These are phyloP conservation scores for Trichomycterus rosablanca DNA, from an alignment of 2,113 vertebrate species.

Conservation along the genomic window DNA sequence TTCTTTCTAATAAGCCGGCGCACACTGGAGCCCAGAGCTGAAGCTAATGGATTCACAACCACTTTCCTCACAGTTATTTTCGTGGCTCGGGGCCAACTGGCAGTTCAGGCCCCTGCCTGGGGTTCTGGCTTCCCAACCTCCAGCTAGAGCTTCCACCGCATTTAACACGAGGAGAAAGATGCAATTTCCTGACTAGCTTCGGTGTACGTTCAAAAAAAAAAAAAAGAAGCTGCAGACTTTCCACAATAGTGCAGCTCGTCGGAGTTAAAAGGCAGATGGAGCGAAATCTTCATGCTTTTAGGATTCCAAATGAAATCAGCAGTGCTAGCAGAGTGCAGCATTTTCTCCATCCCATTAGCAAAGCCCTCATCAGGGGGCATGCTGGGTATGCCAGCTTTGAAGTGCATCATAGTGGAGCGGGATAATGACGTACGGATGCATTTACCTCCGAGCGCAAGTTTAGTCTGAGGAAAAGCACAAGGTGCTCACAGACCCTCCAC, in stretches of 20 bases:
- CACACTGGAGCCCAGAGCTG: conserved; percentile 41
- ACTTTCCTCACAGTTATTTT: conserved; percentile 35
- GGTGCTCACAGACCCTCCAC: neutral
- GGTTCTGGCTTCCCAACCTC: conserved; percentile 41
- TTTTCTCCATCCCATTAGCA: conserved; percentile 37
- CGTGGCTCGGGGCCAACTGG: conserved; percentile 47
- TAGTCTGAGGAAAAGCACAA: neutral
- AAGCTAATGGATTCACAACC: conserved; percentile 44
- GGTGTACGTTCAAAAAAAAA: conserved; percentile 20
- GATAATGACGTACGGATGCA: conserved; percentile 19
- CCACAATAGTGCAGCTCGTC: conserved; percentile 18
- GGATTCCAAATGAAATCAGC: conserved; percentile 35
- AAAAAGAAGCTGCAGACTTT: conserved; percentile 29
- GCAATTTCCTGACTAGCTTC: conserved; percentile 35
- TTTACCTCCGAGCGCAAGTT: conserved; percentile 7
- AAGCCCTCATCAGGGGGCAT: conserved; percentile 21
- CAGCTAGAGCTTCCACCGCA: conserved; percentile 19
- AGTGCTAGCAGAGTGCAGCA: conserved; percentile 9
- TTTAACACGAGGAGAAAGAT: conserved; percentile 36
- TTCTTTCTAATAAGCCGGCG: conserved; percentile 37
- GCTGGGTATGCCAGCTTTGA: conserved; percentile 22
- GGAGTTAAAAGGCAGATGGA: conserved; percentile 12
- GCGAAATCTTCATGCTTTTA: conserved; percentile 29
- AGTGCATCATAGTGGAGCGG: conserved; percentile 20
- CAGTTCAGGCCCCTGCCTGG: conserved; percentile 39